Base-by-base conservation (phyloP, 2,113 vertebrate species). In the Xenopus borealis region DNA sequence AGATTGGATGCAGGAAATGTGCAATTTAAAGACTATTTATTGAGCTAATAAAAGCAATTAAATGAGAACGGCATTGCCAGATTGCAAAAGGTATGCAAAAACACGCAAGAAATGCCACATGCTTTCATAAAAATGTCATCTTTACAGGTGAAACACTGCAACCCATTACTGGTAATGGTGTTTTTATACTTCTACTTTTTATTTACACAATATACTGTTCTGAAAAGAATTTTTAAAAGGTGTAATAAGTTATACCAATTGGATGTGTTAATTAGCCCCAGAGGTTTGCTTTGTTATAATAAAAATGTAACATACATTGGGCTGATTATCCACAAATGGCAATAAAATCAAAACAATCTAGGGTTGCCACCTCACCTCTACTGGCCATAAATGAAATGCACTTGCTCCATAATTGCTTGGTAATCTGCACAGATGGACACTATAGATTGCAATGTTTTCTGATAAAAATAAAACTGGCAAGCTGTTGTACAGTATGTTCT, bases 1-100 rank as follows among this genome's bases (percentile, higher is more conserved):
- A 69, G 58, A 69, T 69, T 52, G 20, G 66, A 75, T 17, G 46
- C 16, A 27, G 59, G n/a, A 69, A 75, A 75, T 53, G 58, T 55
- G 66, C 73, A 75, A 75, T 75, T 75, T 69, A 62, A 14, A 53
- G 57, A 69, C 66, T 75, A 75, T 75, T 75, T 75, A 75, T 75
- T 75, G 66, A 30, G 44, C 66, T 69, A 62, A 69, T 69, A 62
- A 75, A 75, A 75, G 66, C 73, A 75, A 75, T 75, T 75, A 75
- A 61, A 63, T 40, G 66, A 63, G 57, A 69, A 33, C 66, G 19
- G 55, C 65, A 67, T 61, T 17, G 61, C 27, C 72, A 52, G 58
- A 68, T 75, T 69, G 66, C 47, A 27, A 75, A 69, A 75, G 66
- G 58, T 33, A 75, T 75, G 65, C 73, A 75, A 63, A 75, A 63